Evolutionary conservation across 2,888 invertebrate species (phyloP), one percentile per base, ranked within the genome.

Genomic region (Himalopsyche anomala): DNA sequence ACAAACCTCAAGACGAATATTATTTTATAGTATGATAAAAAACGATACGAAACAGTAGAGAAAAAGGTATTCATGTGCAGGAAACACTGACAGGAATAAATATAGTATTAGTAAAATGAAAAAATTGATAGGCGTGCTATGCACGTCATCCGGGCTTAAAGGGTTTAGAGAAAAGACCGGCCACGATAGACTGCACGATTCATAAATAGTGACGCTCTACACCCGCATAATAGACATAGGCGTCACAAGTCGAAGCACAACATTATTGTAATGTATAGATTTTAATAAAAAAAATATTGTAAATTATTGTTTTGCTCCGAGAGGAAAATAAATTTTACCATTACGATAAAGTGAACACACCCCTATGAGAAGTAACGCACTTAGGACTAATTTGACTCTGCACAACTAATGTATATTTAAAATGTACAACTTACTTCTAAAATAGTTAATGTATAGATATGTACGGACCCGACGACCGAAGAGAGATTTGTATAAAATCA

Each of bases 401-500:
- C 74, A 74, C 74, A 74, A 74, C 74, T 74, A 74, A 74, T 74
- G 74, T 74, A 74, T 74, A 74, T 74, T 36, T 74, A 74, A 74
- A 74, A 74, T 74, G 74, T 74, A 74, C 74, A 74, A 74, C 36
- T 74, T 74, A 74, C 5, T 74, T 74, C 36, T 74, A 74, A 74
- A 74, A 74, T 74, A 74, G 15, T 74, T 74, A 12, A 74, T 74
- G 74, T 74, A 74, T 74, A 74, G 74, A 74, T 15, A 74, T 74
- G 74, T 74, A 74, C 74, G 74, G 38, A 74, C 74, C 38, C 74
- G 38, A 38, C 74, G 74, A 74, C 38, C 19, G 74, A 74, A 74
- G 36, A 74, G 36, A 74, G 74, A 74, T 74, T 74, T 74, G 74
- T 74, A 74, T 74, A 74, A 74, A 74, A 74, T 74, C 74, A 74